Evolutionary conservation across 2,797 vertebrate species (phyloP).

Genomic region (Anabas testudineus): DNA sequence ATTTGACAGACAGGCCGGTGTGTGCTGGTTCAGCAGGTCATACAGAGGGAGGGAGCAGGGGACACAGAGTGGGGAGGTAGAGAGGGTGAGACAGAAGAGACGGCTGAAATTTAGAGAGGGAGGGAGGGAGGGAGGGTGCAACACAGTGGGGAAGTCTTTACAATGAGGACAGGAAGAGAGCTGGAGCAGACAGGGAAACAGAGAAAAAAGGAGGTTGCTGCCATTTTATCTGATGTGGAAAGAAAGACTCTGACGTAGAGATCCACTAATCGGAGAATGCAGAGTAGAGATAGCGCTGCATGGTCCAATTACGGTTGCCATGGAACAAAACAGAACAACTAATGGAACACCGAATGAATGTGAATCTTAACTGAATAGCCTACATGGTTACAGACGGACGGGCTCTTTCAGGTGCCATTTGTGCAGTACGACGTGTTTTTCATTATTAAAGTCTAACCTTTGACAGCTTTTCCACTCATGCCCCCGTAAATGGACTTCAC

Average conservation of each 20-base stretch:
- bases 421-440: conserved; percentile 27
- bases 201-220: conserved; percentile 29
- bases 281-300: conserved; percentile 39
- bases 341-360: conserved; percentile 64
- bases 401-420: conserved; percentile 57
- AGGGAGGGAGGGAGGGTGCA: conserved; percentile 19
- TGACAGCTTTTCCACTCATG: conserved; percentile 49
- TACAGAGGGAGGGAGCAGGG: conserved; percentile 32
- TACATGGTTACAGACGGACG: conserved; percentile 16
- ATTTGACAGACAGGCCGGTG: conserved; percentile 85
- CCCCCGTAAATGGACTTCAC: conserved; percentile 45
- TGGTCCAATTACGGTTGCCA: conserved; percentile 59
- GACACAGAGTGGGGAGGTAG: conserved; percentile 33
- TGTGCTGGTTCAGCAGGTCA: conserved; percentile 89
- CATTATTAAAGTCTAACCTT: conserved; percentile 58
- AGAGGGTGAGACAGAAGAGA: conserved; percentile 37
- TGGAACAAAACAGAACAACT: conserved; percentile 60
- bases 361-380: conserved; percentile 58
- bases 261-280: conserved; percentile 61
- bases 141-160: conserved; percentile 9
- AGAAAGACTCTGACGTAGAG: conserved; percentile 41
- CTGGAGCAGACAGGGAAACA: background rate
- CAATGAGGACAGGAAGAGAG: conserved; percentile 17
- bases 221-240: conserved; percentile 68
- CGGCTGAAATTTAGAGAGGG: conserved; percentile 37